Conservation (phyloP, 2,797 vertebrate genomes). For the Hybognathus amarus region DNA sequence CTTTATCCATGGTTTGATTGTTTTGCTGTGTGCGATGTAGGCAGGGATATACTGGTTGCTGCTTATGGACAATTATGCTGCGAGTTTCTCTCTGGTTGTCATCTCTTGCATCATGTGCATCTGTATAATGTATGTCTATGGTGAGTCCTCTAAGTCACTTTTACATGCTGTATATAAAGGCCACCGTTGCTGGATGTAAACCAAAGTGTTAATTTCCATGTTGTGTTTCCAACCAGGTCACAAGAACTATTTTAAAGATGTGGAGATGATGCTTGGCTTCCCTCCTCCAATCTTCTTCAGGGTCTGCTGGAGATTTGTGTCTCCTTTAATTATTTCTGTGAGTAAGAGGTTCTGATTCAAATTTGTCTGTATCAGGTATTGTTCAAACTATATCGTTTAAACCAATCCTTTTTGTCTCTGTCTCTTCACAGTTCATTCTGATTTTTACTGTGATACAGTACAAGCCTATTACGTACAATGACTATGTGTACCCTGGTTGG, state of each 20-base stretch:
- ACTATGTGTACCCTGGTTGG: slow-evolving; percentile 92
- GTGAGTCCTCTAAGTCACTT: slow-evolving; percentile 74
- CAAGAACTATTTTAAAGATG: slow-evolving; percentile 94
- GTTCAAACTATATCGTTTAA: slow-evolving; percentile 55
- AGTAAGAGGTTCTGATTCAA: slow-evolving; percentile 64
- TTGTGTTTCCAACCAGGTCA: slow-evolving; percentile 79
- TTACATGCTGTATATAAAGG: neutral
- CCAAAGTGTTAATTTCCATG: neutral
- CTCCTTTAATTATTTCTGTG: slow-evolving; percentile 94
- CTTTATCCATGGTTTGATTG: neutral
- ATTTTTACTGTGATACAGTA: slow-evolving; percentile 99
- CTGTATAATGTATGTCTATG: slow-evolving; percentile 96
- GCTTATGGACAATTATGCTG: slow-evolving; percentile 98
- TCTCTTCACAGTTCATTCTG: slow-evolving; percentile 89
- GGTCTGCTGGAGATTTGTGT: slow-evolving; percentile 98
- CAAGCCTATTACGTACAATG: slow-evolving; percentile 94
- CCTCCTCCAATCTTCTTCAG: slow-evolving; percentile 97
- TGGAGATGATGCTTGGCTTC: slow-evolving; percentile 99
- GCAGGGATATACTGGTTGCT: slow-evolving; percentile 98
- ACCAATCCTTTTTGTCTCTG: slow-evolving; percentile 32
- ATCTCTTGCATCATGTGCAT: slow-evolving; percentile 99
- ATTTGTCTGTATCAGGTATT: neutral
- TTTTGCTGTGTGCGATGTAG: slow-evolving; percentile 69
- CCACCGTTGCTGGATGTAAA: neutral
- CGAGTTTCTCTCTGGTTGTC: slow-evolving; percentile 96